Percentiles rank a stretch among this genome's conserved stretches.
phyloP scores from a whole-genome alignment of 2,113 vertebrate species.

The zebrafish (Danio rerio) region DNA sequence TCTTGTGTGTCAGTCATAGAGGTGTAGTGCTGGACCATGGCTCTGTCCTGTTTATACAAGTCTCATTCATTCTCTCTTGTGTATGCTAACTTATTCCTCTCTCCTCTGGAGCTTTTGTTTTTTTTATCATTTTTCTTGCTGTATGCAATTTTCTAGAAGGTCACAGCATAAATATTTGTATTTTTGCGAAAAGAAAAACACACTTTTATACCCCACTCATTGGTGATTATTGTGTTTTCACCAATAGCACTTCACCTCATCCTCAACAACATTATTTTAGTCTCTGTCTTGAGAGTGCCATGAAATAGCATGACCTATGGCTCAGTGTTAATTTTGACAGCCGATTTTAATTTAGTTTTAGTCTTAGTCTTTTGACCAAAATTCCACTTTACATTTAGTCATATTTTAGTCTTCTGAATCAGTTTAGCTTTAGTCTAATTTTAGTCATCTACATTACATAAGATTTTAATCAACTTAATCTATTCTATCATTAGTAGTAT shows the following conservation, averaged over 20 bases:
- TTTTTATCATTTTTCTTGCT: not conserved
- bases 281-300: not conserved
- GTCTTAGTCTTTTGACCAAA: too few species aligned
- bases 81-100: not conserved
- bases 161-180: constrained; percentile 12
- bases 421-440: too few species aligned
- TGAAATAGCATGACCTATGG: too few species aligned
- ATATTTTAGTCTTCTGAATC: too few species aligned
- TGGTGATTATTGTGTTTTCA: not conserved
- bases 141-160: not conserved
- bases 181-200: not conserved
- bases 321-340: too few species aligned
- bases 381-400: too few species aligned
- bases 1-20: not conserved
- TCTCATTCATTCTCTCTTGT: not conserved
- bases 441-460: too few species aligned
- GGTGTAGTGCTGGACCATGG: not conserved
- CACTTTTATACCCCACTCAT: not conserved
- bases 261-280: not conserved
- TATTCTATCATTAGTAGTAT: too few species aligned
- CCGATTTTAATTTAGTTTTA: too few species aligned
- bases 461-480: too few species aligned
- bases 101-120: constrained; percentile 7
- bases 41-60: not conserved
- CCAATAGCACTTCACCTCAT: not conserved